Percentiles rank a stretch among this genome's conserved stretches.
These are phyloP conservation scores for Psix sp. DNA, from an alignment of 1,140 invertebrate species.

Conservation along the genomic window DNA sequence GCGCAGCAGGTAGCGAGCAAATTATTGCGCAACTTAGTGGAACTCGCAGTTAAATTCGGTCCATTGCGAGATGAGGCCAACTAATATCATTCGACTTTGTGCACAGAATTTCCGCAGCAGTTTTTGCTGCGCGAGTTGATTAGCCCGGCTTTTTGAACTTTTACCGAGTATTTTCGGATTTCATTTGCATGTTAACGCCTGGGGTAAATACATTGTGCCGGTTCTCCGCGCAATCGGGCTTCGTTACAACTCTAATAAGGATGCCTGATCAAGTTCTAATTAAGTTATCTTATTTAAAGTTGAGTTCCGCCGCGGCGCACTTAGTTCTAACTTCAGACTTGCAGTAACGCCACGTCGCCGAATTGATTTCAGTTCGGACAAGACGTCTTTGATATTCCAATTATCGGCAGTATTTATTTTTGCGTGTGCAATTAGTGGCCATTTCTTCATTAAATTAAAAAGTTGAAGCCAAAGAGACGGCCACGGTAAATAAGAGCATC, in stretches of 20 bases:
- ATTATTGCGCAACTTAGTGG: constrained; percentile 48
- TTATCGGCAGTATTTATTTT: constrained; percentile 32
- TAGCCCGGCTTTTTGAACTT: constrained; percentile 31
- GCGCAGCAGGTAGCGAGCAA: constrained; percentile 30
- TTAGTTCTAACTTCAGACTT: constrained; percentile 26
- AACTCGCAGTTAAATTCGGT: no score
- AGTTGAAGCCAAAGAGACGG: neutral
- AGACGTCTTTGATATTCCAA: constrained; percentile 22
- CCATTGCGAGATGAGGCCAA: constrained; percentile 37
- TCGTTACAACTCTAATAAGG: constrained; percentile 37
- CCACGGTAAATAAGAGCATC: no score
- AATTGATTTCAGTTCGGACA: constrained; percentile 14
- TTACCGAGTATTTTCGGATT: constrained; percentile 35
- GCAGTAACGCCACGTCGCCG: constrained; percentile 15
- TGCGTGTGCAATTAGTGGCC: constrained; percentile 1
- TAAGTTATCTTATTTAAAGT: constrained; percentile 41
- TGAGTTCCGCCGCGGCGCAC: constrained; percentile 28
- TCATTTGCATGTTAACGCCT: constrained; percentile 41
- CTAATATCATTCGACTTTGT: no score
- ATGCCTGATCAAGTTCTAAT: constrained; percentile 48
- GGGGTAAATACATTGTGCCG: constrained; percentile 38
- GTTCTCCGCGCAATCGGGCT: constrained; percentile 16
- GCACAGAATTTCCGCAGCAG: no score
- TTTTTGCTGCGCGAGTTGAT: constrained; percentile 22
- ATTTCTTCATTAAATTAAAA: constrained; percentile 16